phyloP scores from a whole-genome alignment of 2,797 vertebrate genomes.

The Periophthalmus magnuspinnatus region DNA sequence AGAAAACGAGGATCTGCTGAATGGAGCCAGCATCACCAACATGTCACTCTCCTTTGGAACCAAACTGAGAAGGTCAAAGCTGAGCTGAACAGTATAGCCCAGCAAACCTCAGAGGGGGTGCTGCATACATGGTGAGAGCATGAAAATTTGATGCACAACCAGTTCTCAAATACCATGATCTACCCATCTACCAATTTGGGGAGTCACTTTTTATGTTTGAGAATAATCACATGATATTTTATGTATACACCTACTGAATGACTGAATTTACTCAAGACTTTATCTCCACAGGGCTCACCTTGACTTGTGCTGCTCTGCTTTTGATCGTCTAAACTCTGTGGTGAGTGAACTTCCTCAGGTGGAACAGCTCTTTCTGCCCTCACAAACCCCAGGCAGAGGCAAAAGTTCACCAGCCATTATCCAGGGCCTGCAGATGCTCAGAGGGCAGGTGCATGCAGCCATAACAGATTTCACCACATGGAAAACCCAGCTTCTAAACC shows the following conservation, averaged over 20 bases:
- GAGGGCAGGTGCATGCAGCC: constrained; percentile 77
- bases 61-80: constrained; percentile 74
- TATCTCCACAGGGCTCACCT: constrained; percentile 82
- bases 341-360: constrained; percentile 78
- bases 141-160: background rate
- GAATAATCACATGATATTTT: background rate
- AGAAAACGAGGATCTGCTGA: constrained; percentile 81
- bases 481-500: constrained; percentile 82
- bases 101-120: constrained; percentile 66
- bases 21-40: constrained; percentile 77
- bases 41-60: constrained; percentile 67
- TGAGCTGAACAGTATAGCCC: constrained; percentile 76
- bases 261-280: background rate
- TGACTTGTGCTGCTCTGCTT: constrained; percentile 77
- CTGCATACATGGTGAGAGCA: constrained; percentile 85
- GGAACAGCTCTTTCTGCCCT: constrained; percentile 82
- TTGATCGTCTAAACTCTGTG: constrained; percentile 79
- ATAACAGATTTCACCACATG: constrained; percentile 84
- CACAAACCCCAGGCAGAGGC: constrained; percentile 48
- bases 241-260: background rate
- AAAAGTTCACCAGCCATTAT: constrained; percentile 72
- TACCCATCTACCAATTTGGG: background rate
- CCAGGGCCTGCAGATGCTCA: constrained; percentile 81
- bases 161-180: background rate
- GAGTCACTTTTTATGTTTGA: background rate